Conservation (phyloP, 2,888 invertebrate species). For the Laothoe populi region DNA sequence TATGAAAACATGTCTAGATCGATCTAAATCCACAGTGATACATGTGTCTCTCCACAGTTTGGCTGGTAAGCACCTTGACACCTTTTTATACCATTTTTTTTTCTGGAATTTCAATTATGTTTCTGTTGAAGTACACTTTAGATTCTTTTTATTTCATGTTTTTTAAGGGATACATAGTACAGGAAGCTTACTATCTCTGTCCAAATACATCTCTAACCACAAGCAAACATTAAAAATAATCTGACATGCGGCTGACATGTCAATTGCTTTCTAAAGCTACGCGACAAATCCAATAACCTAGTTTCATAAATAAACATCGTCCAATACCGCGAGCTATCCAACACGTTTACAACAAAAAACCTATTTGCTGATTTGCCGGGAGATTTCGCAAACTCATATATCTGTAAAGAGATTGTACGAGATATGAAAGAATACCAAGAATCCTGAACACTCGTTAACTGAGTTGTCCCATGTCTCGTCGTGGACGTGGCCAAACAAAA, state of each 20-base stretch:
- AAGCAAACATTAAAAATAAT: neutral
- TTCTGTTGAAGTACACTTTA: no score
- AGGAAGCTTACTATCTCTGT: neutral
- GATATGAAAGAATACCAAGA: constrained; percentile 77
- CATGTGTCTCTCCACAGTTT: no score
- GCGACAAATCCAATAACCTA: constrained; percentile 14
- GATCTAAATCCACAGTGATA: no score
- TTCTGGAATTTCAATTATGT: no score
- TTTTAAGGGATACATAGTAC: no score
- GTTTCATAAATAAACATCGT: constrained; percentile 22
- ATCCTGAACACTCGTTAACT: constrained; percentile 79
- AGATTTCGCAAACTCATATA: constrained; percentile 50
- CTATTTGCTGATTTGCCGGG: constrained; percentile 42
- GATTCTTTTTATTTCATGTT: no score
- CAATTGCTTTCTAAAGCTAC: constrained; percentile 15
- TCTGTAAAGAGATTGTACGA: constrained; percentile 63
- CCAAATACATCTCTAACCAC: no score
- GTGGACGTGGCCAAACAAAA: constrained; percentile 81
- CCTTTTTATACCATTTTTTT: no score
- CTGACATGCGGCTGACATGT: neutral
- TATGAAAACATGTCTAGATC: no score
- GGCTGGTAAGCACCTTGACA: no score
- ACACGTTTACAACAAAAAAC: constrained; percentile 38
- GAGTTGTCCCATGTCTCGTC: constrained; percentile 77
- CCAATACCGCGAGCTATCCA: constrained; percentile 23